A percentile compares a stretch with the other conserved stretches of the same genome.
phyloP scores from a whole-genome alignment of 1,140 invertebrate genomes.

The Hylaeus volcanicus region DNA sequence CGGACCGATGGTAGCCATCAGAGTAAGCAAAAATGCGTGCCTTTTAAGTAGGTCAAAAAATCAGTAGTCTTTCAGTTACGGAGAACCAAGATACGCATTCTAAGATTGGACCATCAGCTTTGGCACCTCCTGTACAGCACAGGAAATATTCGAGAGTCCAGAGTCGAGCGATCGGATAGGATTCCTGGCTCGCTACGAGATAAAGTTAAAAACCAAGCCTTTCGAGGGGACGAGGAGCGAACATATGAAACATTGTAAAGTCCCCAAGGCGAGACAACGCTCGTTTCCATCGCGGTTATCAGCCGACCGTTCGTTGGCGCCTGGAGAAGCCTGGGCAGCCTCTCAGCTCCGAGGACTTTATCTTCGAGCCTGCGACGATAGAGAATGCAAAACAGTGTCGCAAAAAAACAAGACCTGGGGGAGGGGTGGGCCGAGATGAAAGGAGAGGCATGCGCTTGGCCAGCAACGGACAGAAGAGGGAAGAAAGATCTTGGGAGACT shows the following conservation, averaged over 20 bases:
- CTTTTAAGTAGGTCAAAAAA: no score
- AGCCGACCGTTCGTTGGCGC: neutral
- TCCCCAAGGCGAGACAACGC: neutral
- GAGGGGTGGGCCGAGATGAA: neutral
- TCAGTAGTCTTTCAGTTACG: no score
- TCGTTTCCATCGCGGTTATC: constrained; percentile 15
- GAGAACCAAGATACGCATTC: no score
- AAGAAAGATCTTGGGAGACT: constrained; percentile 64
- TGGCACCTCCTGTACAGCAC: no score
- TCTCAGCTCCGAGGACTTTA: constrained; percentile 16
- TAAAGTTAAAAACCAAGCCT: constrained; percentile 3
- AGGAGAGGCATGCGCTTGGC: neutral
- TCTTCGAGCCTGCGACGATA: neutral
- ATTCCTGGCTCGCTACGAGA: neutral
- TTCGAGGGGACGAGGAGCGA: neutral
- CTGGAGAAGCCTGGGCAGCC: no score
- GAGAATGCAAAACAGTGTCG: constrained; percentile 38
- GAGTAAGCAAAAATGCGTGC: no score
- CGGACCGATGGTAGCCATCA: no score
- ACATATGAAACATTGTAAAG: constrained; percentile 7
- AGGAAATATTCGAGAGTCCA: neutral
- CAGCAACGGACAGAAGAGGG: constrained; percentile 18
- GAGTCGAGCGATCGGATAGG: neutral
- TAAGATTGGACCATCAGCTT: no score
- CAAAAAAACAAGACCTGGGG: neutral